A percentile compares a stretch with the other conserved stretches of the same genome.
Evolutionary conservation across 2,888 invertebrate genomes (phyloP).

Genomic region (Sarcophaga caerulescens): DNA sequence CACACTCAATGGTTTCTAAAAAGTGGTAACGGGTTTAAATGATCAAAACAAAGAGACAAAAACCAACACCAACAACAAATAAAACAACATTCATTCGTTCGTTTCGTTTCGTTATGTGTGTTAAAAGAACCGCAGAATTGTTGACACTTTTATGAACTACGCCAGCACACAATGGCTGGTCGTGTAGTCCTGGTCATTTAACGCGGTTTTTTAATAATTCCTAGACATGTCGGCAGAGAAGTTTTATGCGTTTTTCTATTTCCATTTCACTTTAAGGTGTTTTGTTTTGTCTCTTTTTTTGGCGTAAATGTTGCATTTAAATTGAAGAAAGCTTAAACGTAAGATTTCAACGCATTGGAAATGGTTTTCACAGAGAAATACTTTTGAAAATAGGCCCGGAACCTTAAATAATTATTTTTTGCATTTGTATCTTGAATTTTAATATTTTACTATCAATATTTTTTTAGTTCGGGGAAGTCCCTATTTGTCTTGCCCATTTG

Average conservation of each 20-base stretch:
- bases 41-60: conserved; percentile 9
- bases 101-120: conserved; percentile 22
- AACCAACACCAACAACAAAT: conserved; percentile 41
- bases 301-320: not conserved
- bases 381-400: too few species aligned
- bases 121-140: conserved; percentile 71
- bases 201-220: conserved; percentile 51
- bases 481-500: too few species aligned
- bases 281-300: not conserved
- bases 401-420: too few species aligned
- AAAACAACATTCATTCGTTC: conserved; percentile 29
- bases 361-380: too few species aligned
- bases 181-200: conserved; percentile 51
- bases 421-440: too few species aligned
- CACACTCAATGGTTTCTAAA: conserved; percentile 11
- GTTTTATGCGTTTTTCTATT: not conserved
- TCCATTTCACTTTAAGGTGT: not conserved
- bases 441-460: too few species aligned
- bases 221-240: conserved; percentile 2
- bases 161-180: conserved; percentile 60
- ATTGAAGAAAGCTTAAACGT: too few species aligned
- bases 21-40: conserved; percentile 31
- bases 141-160: conserved; percentile 79
- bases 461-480: too few species aligned
- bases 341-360: too few species aligned